Base-by-base conservation (phyloP, 1,140 invertebrate genomes). In the Probaryconus sp. region DNA sequence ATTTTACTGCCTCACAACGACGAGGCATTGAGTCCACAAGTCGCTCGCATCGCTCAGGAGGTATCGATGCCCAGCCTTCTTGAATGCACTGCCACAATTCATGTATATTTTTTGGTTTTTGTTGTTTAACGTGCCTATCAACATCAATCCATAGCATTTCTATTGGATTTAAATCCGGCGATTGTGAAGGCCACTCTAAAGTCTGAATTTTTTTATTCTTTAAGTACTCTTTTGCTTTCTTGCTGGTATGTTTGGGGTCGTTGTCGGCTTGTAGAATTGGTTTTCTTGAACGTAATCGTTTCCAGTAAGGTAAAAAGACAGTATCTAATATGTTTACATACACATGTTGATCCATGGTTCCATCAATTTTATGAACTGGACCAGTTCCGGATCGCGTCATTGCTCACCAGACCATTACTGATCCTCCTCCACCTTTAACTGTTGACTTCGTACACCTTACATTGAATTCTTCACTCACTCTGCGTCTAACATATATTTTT, bases 121-220 rank as follows among this genome's bases (percentile, higher is more conserved):
- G 10, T 9, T 53, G 31, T 24, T 20, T 30, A 43, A 73, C 9
- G 5, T 13, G 21, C 37, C 35, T 53, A 10, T 75, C 33, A 6
- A 75, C 18, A 35, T 75, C 56, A 31, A 28, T 38, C 79, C 79
- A 83, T 5, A 84, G 43, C 55, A 81, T 79, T 51, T 83, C 81
- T 16, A 83, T 79, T 4, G 79, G 79, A 69, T 83, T 83, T n/a
- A 83, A 40, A 50, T 84, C 81, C 1, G 81, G 79, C 5, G 70
- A 77, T 37, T 82, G 79, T 5, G 77, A 56, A 14, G 81, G 71
- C 83, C 78, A 83, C 5, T 58, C 11, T 50, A 83, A 28, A 17
- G 82, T 61, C 5, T 67, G n/a, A 35, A 80, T 31, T 14, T 37
- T 21, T 21, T 77, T 71, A 13, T 6, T 60, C 9, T 11, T 10